These are phyloP conservation scores for Coelinius sp. DNA, from an alignment of 2,888 invertebrate genomes.

Conservation along the genomic window DNA sequence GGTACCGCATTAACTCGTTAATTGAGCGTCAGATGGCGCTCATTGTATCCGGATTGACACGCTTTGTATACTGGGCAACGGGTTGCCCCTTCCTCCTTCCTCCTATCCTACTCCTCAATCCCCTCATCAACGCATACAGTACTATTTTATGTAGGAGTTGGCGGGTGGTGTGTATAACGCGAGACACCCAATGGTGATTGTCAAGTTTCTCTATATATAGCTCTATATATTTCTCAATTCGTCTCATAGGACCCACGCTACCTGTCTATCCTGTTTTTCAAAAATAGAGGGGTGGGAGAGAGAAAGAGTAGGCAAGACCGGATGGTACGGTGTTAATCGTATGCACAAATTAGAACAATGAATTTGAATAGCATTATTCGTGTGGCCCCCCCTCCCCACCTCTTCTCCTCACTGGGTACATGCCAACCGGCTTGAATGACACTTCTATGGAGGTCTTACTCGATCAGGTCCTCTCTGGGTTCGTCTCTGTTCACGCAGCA, in stretches of 20 bases:
- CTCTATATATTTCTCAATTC: not conserved
- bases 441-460: slow-evolving; percentile 54
- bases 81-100: not conserved
- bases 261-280: slow-evolving; percentile 20
- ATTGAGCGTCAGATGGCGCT: slow-evolving; percentile 69
- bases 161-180: slow-evolving; percentile 1
- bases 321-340: slow-evolving; percentile 65
- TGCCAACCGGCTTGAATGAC: slow-evolving; percentile 61
- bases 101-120: not conserved
- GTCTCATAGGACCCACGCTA: slow-evolving; percentile 39
- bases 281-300: slow-evolving; percentile 8
- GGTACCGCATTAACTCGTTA: slow-evolving; percentile 70
- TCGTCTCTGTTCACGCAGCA: not conserved
- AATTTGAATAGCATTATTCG: slow-evolving; percentile 64
- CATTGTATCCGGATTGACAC: slow-evolving; percentile 67
- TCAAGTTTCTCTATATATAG: not conserved
- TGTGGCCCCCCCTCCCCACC: slow-evolving; percentile 38
- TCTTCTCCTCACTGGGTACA: slow-evolving; percentile 42
- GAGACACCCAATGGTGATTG: slow-evolving; percentile 18
- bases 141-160: slow-evolving; percentile 30
- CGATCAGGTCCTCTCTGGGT: slow-evolving; percentile 43
- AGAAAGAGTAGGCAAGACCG: slow-evolving; percentile 51
- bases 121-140: no score
- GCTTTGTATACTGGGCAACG: slow-evolving; percentile 62
- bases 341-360: slow-evolving; percentile 71